phyloP scores from a whole-genome alignment of 2,113 vertebrate genomes.

The Addax nasomaculatus region DNA sequence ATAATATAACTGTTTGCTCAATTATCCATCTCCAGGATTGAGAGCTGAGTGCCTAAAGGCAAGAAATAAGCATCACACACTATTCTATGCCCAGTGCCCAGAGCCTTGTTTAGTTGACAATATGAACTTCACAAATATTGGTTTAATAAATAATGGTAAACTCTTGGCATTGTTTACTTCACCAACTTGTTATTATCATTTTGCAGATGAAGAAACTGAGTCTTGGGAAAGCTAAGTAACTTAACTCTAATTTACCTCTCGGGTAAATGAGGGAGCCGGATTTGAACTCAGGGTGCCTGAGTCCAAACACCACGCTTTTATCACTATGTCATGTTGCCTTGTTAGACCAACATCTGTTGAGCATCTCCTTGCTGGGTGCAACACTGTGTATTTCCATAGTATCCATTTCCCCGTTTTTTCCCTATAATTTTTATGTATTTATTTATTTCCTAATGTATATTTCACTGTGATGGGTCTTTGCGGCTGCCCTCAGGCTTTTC shows the following conservation, averaged over 20 bases:
- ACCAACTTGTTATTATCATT: neutral
- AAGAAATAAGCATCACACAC: neutral
- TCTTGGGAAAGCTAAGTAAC: neutral
- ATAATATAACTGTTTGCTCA: neutral
- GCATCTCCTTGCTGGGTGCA: neutral
- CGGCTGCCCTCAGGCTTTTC: neutral
- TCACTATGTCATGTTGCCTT: neutral
- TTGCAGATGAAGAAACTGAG: neutral
- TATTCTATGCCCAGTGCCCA: neutral
- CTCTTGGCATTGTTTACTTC: neutral
- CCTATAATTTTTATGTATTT: neutral
- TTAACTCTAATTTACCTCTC: neutral
- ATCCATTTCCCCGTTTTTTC: neutral
- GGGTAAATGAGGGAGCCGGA: neutral
- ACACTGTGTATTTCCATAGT: neutral
- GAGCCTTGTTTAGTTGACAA: neutral
- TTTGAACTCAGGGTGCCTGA: neutral
- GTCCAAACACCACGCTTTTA: neutral
- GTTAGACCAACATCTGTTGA: neutral
- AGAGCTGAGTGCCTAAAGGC: neutral
- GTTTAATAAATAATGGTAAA: neutral
- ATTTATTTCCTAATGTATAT: neutral
- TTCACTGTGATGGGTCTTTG: rapidly evolving
- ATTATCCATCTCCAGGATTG: neutral
- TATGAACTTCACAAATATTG: neutral